Evolutionary conservation across 2,797 vertebrate genomes (phyloP).

Genomic region (Halcyon smyrnensis): DNA sequence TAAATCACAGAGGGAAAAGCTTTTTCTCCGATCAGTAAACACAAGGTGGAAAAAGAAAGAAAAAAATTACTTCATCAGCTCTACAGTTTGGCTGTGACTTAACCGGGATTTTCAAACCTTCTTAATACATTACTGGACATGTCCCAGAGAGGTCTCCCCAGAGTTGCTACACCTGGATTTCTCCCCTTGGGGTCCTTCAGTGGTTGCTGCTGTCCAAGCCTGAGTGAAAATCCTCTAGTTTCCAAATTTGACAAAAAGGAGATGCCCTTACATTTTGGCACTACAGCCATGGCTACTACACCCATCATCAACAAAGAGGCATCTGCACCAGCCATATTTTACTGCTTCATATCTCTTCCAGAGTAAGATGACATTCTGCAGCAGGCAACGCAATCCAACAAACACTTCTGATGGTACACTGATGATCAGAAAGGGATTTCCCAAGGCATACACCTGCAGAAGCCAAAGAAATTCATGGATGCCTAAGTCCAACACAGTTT

Average conservation of each 20-base stretch:
- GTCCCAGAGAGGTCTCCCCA: neutral
- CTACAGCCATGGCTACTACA: accelerated
- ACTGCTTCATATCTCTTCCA: neutral
- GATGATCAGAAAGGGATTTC: neutral
- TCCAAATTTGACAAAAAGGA: neutral
- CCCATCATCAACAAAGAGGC: neutral
- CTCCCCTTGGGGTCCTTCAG: neutral
- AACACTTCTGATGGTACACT: neutral
- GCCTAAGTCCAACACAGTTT: neutral
- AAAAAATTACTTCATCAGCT: neutral
- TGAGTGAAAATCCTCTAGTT: neutral
- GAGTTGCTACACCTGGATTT: neutral
- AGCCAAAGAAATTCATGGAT: neutral
- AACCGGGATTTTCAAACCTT: neutral
- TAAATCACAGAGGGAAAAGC: neutral
- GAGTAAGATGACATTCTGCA: neutral
- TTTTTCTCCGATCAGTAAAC: neutral
- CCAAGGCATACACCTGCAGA: neutral
- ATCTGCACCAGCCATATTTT: neutral
- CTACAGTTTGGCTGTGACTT: neutral
- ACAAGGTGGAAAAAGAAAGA: neutral
- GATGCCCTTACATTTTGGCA: neutral
- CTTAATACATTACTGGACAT: neutral
- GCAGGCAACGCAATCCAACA: neutral
- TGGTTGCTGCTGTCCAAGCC: neutral